phyloP scores from a whole-genome alignment of 2,888 invertebrate genomes.

The Apocheima hispidaria region DNA sequence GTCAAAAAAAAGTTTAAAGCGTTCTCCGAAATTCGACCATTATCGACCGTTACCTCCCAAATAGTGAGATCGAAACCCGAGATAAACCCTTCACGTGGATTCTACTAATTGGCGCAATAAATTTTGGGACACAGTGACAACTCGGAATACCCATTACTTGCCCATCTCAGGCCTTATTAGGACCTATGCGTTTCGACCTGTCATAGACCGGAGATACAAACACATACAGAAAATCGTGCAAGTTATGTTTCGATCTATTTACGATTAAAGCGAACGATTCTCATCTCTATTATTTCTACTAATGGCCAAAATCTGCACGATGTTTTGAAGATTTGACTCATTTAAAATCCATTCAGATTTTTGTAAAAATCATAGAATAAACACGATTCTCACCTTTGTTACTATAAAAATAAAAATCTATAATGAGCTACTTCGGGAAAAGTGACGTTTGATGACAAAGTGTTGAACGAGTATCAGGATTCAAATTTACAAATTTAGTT shows the following conservation, averaged over 20 bases:
- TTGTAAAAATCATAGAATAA: background rate
- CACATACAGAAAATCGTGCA: conserved; percentile 50
- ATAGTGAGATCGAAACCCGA: conserved; percentile 73
- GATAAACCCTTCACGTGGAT: conserved; percentile 80
- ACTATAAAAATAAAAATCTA: conserved; percentile 54
- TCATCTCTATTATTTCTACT: background rate
- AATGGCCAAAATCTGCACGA: background rate
- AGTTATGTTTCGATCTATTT: background rate
- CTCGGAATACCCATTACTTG: conserved; percentile 63
- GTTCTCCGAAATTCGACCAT: conserved; percentile 81
- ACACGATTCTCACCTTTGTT: background rate
- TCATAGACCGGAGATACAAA: conserved; percentile 56
- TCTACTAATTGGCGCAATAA: conserved; percentile 85
- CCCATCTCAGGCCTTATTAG: conserved; percentile 68
- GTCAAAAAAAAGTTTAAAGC: conserved; percentile 53
- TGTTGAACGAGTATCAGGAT: conserved; percentile 66
- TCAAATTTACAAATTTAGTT: conserved; percentile 52
- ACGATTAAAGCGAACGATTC: background rate
- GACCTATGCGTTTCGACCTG: conserved; percentile 50
- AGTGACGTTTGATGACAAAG: conserved; percentile 80
- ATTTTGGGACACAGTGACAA: conserved; percentile 76
- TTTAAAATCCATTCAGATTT: background rate
- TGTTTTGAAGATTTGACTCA: background rate
- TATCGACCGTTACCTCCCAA: conserved; percentile 84
- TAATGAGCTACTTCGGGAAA: conserved; percentile 71